A percentile compares a stretch with the other conserved stretches of the same genome.
Evolutionary conservation across 2,113 vertebrate species (phyloP).

Genomic region (Chionis minor): DNA sequence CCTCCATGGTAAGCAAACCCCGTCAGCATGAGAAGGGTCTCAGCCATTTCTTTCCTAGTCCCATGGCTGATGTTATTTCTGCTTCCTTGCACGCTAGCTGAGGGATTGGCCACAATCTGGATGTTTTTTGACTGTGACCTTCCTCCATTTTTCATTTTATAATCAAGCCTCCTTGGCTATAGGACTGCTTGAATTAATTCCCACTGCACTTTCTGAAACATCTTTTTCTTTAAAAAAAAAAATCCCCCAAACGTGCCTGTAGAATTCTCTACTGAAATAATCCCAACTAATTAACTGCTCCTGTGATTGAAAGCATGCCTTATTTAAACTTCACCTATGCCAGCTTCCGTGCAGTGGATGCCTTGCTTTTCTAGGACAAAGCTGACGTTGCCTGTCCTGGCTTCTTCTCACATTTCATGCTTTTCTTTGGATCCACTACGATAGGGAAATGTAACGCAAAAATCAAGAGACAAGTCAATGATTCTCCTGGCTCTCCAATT

Average conservation of each 20-base stretch:
- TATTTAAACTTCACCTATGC: neutral
- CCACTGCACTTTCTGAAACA: neutral
- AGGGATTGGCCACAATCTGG: neutral
- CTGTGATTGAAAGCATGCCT: neutral
- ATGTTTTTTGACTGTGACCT: neutral
- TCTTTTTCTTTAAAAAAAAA: neutral
- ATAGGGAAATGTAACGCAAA: slow-evolving; percentile 44
- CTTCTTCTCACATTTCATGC: slow-evolving; percentile 21
- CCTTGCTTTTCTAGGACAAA: slow-evolving; percentile 1
- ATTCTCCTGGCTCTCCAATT: neutral
- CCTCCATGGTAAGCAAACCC: neutral
- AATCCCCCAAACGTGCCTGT: neutral
- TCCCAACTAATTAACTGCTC: neutral
- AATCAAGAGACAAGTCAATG: slow-evolving; percentile 16
- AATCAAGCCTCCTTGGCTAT: neutral
- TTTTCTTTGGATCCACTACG: neutral
- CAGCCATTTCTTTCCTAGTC: neutral
- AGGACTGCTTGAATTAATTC: neutral
- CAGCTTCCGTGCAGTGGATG: neutral
- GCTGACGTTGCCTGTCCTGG: neutral
- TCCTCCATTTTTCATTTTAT: neutral
- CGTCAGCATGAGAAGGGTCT: neutral
- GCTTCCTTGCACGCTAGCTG: neutral
- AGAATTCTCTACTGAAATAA: neutral
- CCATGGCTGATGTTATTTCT: neutral